Conservation (phyloP, 2,113 vertebrate species). For the Cariama cristata region DNA sequence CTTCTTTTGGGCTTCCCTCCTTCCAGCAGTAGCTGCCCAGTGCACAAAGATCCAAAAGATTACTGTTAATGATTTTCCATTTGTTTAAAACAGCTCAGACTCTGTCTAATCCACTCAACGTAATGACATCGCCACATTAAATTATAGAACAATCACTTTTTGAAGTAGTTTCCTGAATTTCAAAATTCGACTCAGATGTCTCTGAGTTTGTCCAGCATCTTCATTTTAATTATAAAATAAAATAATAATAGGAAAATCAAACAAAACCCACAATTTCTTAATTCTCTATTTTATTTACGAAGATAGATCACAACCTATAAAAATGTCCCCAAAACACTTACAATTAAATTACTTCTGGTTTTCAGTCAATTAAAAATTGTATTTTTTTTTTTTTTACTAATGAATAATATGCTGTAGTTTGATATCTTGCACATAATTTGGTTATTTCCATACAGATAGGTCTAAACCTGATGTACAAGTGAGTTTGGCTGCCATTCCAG, state of each 20-base stretch:
- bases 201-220: neutral
- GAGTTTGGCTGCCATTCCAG: neutral
- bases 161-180: conserved; percentile 29
- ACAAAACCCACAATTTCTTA: neutral
- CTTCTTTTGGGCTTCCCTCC: conserved; percentile 58
- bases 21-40: conserved; percentile 60
- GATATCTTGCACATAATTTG: neutral
- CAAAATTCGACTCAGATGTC: conserved; percentile 50
- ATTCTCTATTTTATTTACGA: neutral
- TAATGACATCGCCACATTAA: conserved; percentile 51
- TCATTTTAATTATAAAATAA: conserved; percentile 11
- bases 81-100: conserved; percentile 68
- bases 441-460: neutral
- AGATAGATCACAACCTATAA: neutral
- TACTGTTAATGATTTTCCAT: conserved; percentile 75
- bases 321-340: neutral
- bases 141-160: conserved; percentile 54
- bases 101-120: conserved; percentile 66
- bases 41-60: conserved; percentile 65
- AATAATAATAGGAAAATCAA: neutral
- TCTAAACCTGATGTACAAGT: neutral
- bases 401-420: neutral
- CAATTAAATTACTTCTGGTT: neutral
- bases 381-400: neutral
- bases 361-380: neutral